phyloP scores from a whole-genome alignment of 2,797 vertebrate species.

The Craterocephalus amniculus region DNA sequence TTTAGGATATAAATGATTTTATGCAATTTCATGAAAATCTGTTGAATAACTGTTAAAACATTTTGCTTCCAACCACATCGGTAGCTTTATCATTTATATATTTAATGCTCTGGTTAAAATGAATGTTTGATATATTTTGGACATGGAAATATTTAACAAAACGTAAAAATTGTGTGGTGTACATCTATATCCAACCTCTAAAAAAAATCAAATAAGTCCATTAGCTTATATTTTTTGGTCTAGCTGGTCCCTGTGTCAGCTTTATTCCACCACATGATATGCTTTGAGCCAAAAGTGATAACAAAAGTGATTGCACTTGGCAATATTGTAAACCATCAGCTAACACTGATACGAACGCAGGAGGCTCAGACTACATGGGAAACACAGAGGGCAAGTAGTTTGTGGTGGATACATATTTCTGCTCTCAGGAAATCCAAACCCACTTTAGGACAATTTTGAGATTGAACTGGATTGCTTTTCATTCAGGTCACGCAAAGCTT shows the following conservation, averaged over 20 bases:
- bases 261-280: slow-evolving; percentile 13
- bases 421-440: slow-evolving; percentile 64
- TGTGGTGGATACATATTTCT: slow-evolving; percentile 45
- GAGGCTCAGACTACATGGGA: slow-evolving; percentile 29
- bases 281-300: slow-evolving; percentile 31
- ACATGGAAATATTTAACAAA: neutral
- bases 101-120: neutral
- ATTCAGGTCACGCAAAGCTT: slow-evolving; percentile 27
- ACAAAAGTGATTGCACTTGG: slow-evolving; percentile 31
- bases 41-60: neutral
- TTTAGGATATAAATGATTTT: neutral
- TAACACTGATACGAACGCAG: slow-evolving; percentile 24
- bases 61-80: neutral
- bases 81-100: too few species aligned
- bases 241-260: slow-evolving; percentile 15
- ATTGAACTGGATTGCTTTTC: slow-evolving; percentile 31
- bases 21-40: slow-evolving; percentile 3
- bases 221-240: slow-evolving; percentile 1
- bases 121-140: neutral
- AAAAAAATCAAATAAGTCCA: neutral
- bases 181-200: slow-evolving; percentile 1
- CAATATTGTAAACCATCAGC: slow-evolving; percentile 10
- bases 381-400: slow-evolving; percentile 30
- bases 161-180: neutral
- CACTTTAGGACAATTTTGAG: slow-evolving; percentile 34